Evolutionary conservation across 2,113 vertebrate species (phyloP).

Genomic region (Lynx canadensis): DNA sequence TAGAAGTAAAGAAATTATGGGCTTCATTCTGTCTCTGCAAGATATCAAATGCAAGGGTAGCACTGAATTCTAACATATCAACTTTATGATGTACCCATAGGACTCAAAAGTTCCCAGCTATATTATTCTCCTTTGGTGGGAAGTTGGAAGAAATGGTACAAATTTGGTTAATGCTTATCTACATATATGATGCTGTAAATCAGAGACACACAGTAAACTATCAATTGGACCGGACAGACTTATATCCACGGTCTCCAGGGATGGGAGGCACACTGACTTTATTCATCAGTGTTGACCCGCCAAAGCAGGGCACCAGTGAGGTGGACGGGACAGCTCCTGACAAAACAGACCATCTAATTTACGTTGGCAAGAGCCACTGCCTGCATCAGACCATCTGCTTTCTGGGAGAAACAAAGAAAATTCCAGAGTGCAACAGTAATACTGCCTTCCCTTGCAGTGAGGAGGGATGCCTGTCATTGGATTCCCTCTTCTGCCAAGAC

Average conservation of each 20-base stretch:
- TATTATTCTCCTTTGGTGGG: not conserved
- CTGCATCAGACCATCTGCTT: not conserved
- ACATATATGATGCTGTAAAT: not conserved
- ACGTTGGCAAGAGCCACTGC: not conserved
- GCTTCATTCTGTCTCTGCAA: not conserved
- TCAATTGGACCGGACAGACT: not conserved
- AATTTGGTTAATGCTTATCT: not conserved
- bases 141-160: not conserved
- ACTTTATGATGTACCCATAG: not conserved
- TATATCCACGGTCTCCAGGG: not conserved
- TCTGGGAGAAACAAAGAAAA: not conserved
- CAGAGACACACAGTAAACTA: not conserved
- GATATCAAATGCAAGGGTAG: not conserved
- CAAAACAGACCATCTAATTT: not conserved
- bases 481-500: not conserved
- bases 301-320: not conserved
- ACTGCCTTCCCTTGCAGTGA: not conserved
- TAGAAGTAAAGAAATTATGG: constrained; percentile 39
- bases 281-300: not conserved
- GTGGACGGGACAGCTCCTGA: too few species aligned
- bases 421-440: not conserved
- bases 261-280: not conserved
- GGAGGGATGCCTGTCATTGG: fast-evolving
- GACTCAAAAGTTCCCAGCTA: not conserved
- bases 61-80: constrained; percentile 7